Evolutionary conservation across 2,113 vertebrate genomes (phyloP), one percentile per base, ranked within the genome.

Genomic region (Phrynocephalus versicolor): DNA sequence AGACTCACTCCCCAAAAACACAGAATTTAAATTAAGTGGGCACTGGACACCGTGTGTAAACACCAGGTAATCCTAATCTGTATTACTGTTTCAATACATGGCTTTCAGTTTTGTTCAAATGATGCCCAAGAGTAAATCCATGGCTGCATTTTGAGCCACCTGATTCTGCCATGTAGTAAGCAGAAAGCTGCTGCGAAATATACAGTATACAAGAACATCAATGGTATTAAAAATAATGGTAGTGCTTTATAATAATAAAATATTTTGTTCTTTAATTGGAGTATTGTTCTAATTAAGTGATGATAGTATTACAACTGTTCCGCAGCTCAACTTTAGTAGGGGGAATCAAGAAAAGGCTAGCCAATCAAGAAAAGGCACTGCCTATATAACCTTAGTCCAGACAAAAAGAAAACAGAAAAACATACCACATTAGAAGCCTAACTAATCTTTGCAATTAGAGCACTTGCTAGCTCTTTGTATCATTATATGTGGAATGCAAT

Each of bases 401-500:
- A 88, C 23, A 35, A 78, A 90, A 89, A 84, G 90, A 84, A 27
- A 57, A 25, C 13, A 82, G 1, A 82, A 58, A 16, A n/a, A 45
- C 23, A 71, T 23, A 25, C 18, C 6, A 30, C 58, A 58, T 19
- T 84, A 91, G 14, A 85, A 91, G 89, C 89, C 76, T 88, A 81
- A 84, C 82, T 81, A 81, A 81, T 88, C 85, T 93, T 58, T 45
- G 85, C 82, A 92, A 90, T 45, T 39, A 70, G 72, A 73, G 58
- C 37, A 70, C 70, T 65, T 81, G 30, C 75, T 70, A n/a, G 2
- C 76, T 58, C 60, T 51, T 57, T 27, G 57, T 41, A 37, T 71
- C 89, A 87, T 84, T 84, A 84, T 35, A 37, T 93, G 80, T 81
- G 76, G 90, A 83, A 89, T 51, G 84, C 91, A 92, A 55, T 86